Base-by-base conservation (phyloP, 2,797 vertebrate species). In the Benthosema pterotum region DNA sequence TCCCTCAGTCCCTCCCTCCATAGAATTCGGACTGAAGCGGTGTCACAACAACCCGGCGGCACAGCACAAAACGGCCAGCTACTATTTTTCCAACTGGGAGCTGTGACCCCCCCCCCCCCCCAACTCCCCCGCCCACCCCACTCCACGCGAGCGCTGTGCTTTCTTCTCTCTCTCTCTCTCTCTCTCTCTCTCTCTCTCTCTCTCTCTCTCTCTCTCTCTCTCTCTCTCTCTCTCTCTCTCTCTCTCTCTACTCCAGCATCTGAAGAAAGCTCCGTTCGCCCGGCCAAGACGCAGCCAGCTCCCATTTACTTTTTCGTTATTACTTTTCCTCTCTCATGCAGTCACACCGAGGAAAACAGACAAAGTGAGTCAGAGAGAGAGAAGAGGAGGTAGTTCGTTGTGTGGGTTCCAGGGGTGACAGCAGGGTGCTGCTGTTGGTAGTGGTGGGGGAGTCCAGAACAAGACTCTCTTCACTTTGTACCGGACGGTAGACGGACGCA, bases 1-100 rank as follows among this genome's bases (percentile, higher is more conserved):
- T 46, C 42, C 8, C 46, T 71, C 58, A 19, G 69, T 77, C 76
- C 86, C 84, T 83, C 85, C 88, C 79, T 86, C 75, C 82, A 78
- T 75, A 82, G 77, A 87, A 83, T 70, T 63, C 75, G 78, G 82
- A 81, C 77, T 71, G 45, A 54, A 84, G 72, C 42, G 13, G 82
- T 80, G 85, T 86, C 84, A 80, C 80, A 83, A 87, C 74, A 83
- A 77, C 68, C 65, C 74, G 64, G 63, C 71, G 83, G 74, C 72
- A 9, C 32, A 9, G 32, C 32, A 38, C 32, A 38, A 72, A 80
- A 84, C 76, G 13, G 74, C 64, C 57, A 74, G 70, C 65, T 62
- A 66, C 65, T 62, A 66, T 76, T 89, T 85, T 87, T 80, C 75
- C 85, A 66, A 84, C 76, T 75, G 77, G 70, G 63, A 80, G 59